Evolutionary conservation across 2,797 vertebrate species (phyloP).

Genomic region (Catamblyrhynchus diadema): DNA sequence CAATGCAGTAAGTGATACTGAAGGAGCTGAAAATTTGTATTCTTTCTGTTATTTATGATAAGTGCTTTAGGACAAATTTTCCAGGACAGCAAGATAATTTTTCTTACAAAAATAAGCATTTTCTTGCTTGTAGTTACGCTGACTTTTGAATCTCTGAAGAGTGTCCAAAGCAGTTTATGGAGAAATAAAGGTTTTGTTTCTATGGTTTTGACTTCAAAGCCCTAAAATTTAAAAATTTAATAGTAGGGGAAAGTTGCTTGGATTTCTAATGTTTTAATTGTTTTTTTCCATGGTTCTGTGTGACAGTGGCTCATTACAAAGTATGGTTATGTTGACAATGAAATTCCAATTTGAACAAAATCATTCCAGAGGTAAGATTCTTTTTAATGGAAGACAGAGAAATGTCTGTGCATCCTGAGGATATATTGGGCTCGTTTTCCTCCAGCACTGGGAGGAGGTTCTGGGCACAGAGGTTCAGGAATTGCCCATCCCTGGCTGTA

Average conservation of each 20-base stretch:
- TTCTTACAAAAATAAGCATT: neutral
- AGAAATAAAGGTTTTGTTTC: neutral
- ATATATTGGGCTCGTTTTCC: rapidly evolving
- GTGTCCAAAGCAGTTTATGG: rapidly evolving
- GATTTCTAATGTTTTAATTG: neutral
- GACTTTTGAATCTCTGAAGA: neutral
- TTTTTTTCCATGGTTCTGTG: neutral
- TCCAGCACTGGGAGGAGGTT: neutral
- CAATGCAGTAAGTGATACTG: neutral
- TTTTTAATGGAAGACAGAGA: neutral
- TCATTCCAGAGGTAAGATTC: neutral
- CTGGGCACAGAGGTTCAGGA: neutral
- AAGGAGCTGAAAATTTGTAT: neutral
- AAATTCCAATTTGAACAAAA: neutral
- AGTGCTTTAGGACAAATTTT: neutral
- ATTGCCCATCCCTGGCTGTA: neutral
- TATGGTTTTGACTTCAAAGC: neutral
- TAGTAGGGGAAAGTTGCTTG: neutral
- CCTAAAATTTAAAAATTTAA: neutral
- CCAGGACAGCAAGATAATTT: neutral
- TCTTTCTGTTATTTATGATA: neutral
- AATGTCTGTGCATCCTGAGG: neutral
- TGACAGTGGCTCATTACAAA: neutral
- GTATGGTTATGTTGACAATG: neutral
- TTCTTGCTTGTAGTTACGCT: neutral